Evolutionary conservation across 2,888 invertebrate species (phyloP), one percentile per base, ranked within the genome.

Genomic region (Heliconius sara): DNA sequence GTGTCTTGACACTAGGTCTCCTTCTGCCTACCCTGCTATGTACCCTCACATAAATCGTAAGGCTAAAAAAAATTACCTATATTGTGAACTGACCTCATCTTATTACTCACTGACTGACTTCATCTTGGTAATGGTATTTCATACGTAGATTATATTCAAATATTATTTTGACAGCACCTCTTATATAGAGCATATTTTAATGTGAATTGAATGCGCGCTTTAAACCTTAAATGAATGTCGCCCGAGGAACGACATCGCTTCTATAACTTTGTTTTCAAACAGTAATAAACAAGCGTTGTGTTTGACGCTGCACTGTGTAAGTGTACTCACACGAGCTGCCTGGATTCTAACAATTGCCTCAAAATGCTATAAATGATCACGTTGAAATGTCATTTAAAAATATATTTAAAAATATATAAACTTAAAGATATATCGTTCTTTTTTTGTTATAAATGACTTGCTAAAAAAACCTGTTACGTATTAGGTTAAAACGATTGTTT

Each of bases 161-260:
- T 9, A 60, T 3, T 60, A 60, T 10, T 60, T 60, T n/a, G 7
- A 3, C n/a, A n/a, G 0, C 12, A 9, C 10, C 10, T 9, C 12
- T 39, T 68, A 39, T 13, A n/a, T 43, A 2, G 68, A 13, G 1
- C n/a, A 39, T 68, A 68, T 68, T 68, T 68, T n/a, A 68, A 68
- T 68, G 16, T 39, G 34, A 34, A n/a, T 34, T 57, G 34, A 57
- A 57, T 57, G 72, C 12, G 34, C 34, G n/a, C 57, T 34, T n/a
- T 39, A 60, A 73, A 9, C 72, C n/a, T 72, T 57, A 16, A 72
- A 72, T 57, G 52, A 72, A 72, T 57, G 72, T 30, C 34, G 72
- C 22, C 34, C 16, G n/a, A 73, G 34, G 34, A 73, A 9, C 73
- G 39, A 39, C 60, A 16, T 60, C 25, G 73, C n/a, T n/a, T 34